phyloP scores from a whole-genome alignment of 2,888 invertebrate genomes.

The Volucella inflata region DNA sequence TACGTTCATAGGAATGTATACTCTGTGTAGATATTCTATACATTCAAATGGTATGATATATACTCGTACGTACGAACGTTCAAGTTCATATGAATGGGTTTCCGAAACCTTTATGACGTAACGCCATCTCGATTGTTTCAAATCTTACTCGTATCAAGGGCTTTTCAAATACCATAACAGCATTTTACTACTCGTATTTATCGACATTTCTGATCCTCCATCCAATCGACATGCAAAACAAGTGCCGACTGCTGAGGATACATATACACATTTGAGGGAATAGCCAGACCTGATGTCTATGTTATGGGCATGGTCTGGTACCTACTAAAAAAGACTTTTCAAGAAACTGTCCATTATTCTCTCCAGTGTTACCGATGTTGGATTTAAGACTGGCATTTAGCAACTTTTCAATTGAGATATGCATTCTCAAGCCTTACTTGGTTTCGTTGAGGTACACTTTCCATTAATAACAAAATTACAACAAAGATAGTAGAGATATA shows the following conservation, averaged over 20 bases:
- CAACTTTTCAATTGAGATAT: too few species aligned
- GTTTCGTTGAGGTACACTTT: too few species aligned
- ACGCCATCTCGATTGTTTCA: slow-evolving; percentile 55
- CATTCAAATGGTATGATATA: slow-evolving; percentile 31
- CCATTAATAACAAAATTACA: too few species aligned
- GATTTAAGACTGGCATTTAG: too few species aligned
- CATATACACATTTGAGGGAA: not conserved
- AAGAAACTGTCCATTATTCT: slow-evolving; percentile 6
- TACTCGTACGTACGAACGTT: too few species aligned
- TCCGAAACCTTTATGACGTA: too few species aligned
- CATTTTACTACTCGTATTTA: slow-evolving; percentile 42
- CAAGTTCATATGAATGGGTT: too few species aligned
- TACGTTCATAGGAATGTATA: slow-evolving; percentile 12
- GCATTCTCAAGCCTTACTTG: too few species aligned
- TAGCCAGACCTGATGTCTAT: slow-evolving; percentile 4
- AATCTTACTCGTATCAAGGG: slow-evolving; percentile 60
- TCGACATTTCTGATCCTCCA: slow-evolving; percentile 39
- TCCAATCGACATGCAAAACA: not conserved
- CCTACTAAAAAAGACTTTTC: slow-evolving; percentile 25
- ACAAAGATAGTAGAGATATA: too few species aligned
- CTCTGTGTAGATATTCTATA: not conserved
- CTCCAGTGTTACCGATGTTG: too few species aligned
- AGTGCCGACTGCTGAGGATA: slow-evolving; percentile 23
- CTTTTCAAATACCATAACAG: slow-evolving; percentile 46
- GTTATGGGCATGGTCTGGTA: slow-evolving; percentile 39